These are phyloP conservation scores for Cinclus mexicanus DNA, from an alignment of 2,113 vertebrate genomes.

Conservation along the genomic window DNA sequence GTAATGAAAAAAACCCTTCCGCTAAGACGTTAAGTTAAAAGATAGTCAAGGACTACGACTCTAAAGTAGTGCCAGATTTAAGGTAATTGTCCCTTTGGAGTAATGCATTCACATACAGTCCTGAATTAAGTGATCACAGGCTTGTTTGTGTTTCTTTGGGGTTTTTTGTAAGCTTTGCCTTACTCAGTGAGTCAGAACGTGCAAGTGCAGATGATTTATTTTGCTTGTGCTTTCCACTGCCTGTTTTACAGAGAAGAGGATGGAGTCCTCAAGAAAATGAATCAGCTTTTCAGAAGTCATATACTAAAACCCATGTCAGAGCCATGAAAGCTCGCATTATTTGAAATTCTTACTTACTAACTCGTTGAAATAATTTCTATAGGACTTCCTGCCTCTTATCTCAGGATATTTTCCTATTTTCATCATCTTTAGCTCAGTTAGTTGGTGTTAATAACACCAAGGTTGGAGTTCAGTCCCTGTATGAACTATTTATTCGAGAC, in stretches of 20 bases:
- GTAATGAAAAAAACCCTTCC: background rate
- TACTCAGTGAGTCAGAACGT: background rate
- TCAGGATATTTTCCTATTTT: background rate
- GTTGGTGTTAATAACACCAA: background rate
- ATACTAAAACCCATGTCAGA: background rate
- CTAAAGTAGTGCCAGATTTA: background rate
- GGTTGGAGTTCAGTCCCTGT: background rate
- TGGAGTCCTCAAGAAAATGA: background rate
- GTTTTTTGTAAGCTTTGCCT: background rate
- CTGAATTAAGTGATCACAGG: background rate
- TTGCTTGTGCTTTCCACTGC: background rate
- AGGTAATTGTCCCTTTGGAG: background rate
- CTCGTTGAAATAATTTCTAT: background rate
- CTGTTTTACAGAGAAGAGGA: background rate
- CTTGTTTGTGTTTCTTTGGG: background rate
- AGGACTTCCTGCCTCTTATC: background rate
- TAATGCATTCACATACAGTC: background rate
- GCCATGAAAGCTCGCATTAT: background rate
- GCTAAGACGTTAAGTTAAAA: background rate
- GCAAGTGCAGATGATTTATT: background rate
- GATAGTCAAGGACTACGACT: background rate
- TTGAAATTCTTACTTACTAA: background rate
- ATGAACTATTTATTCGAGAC: background rate
- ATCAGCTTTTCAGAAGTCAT: background rate
- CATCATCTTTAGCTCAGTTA: background rate